Evolutionary conservation across 1,140 invertebrate genomes (phyloP).

Genomic region (Lasioglossum albipes): DNA sequence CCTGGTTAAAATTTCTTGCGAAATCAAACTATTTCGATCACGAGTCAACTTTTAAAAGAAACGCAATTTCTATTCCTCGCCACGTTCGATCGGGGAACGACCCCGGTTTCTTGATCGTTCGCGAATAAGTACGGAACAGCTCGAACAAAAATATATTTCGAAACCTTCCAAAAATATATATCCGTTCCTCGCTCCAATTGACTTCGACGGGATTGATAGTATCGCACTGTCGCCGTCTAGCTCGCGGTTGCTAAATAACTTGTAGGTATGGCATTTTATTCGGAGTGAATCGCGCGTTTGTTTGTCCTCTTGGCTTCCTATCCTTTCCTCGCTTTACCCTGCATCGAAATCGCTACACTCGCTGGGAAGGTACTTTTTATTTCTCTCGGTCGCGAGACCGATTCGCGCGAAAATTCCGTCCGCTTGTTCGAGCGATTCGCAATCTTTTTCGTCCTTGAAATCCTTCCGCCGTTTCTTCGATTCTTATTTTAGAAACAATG

Average conservation of each 20-base stretch:
- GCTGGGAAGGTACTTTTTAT: no score
- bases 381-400: no score
- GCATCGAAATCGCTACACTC: not conserved
- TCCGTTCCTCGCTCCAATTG: slow-evolving; percentile 13
- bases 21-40: slow-evolving; percentile 1
- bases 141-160: slow-evolving; percentile 40
- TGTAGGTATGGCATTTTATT: not conserved
- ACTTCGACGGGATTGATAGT: slow-evolving; percentile 26
- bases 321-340: not conserved
- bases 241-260: not conserved
- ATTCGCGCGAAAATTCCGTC: no score
- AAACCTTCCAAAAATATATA: slow-evolving; percentile 61
- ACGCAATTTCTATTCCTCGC: not conserved
- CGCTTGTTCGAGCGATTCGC: slow-evolving; percentile 41
- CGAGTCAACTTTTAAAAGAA: not conserved
- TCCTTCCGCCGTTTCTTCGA: not conserved
- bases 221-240: slow-evolving; percentile 9
- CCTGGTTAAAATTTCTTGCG: not conserved
- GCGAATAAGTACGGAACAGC: slow-evolving; percentile 28
- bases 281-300: not conserved
- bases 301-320: not conserved
- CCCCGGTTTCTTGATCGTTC: slow-evolving; percentile 11
- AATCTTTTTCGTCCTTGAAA: not conserved
- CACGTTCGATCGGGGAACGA: not conserved
- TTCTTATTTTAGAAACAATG: not conserved